phyloP scores from a whole-genome alignment of 2,113 vertebrate species.

The Sterrhoptilus dennistouni region DNA sequence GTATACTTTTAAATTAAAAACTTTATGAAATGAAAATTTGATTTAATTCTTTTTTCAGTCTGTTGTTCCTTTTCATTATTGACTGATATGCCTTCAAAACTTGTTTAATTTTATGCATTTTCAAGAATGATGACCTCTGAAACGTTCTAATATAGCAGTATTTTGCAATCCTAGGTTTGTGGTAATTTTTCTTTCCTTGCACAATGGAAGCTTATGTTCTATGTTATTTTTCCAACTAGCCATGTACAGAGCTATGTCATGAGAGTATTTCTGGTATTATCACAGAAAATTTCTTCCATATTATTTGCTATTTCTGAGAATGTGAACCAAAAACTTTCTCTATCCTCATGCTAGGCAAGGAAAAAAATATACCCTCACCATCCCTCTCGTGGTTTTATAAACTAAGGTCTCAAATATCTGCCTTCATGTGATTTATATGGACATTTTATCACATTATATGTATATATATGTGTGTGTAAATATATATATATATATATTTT shows the following conservation, averaged over 20 bases:
- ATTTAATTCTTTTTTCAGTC: neutral
- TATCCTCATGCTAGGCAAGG: neutral
- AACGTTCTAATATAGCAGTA: neutral
- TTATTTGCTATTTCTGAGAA: neutral
- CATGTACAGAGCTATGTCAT: neutral
- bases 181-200: neutral
- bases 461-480: neutral
- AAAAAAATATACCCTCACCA: neutral
- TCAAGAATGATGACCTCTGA: neutral
- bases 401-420: neutral
- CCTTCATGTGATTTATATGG: neutral
- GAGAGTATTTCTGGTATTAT: neutral
- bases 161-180: neutral
- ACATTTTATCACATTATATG: neutral
- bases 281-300: neutral
- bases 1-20: neutral
- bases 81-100: neutral
- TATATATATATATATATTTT: neutral
- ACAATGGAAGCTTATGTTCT: neutral
- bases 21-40: neutral
- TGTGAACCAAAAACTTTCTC: fast-evolving
- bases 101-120: neutral
- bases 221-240: neutral
- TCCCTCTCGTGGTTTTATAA: neutral
- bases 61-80: neutral